Percentiles rank a stretch among this genome's conserved stretches.
Conservation (phyloP, 1,140 invertebrate species). For the Cyrtorhinus lividipennis region DNA sequence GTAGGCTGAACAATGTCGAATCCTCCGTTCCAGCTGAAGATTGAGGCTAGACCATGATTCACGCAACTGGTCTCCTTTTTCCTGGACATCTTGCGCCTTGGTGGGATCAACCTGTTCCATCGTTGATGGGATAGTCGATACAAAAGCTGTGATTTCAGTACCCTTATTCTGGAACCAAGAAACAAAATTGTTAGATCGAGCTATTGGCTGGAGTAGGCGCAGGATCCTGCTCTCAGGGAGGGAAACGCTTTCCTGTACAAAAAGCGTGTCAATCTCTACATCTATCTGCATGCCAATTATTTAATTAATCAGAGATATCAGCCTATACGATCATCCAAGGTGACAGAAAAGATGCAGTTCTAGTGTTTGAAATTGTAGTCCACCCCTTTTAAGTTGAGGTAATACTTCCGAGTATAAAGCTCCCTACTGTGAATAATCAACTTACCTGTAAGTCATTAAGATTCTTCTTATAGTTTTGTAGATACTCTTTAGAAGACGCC, state of each 20-base stretch:
- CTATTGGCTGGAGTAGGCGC: too few species aligned
- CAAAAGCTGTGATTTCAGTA: constrained; percentile 46
- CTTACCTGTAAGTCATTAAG: constrained; percentile 55
- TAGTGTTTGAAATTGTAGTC: too few species aligned
- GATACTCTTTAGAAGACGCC: constrained; percentile 54
- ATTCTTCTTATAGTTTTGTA: constrained; percentile 56
- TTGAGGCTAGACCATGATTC: constrained; percentile 50
- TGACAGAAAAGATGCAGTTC: too few species aligned
- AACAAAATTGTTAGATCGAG: too few species aligned
- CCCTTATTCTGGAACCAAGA: constrained; percentile 43
- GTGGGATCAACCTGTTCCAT: constrained; percentile 49
- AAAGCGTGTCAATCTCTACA: too few species aligned
- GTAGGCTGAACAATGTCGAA: constrained; percentile 39
- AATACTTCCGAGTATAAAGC: too few species aligned
- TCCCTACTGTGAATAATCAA: background rate
- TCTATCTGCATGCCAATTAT: too few species aligned
- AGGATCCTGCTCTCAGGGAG: too few species aligned
- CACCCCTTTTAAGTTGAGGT: too few species aligned
- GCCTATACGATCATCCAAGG: too few species aligned
- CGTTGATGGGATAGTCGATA: constrained; percentile 45
- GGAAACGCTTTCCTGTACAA: too few species aligned
- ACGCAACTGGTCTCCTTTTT: constrained; percentile 43
- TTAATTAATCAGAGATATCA: too few species aligned
- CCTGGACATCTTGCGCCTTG: constrained; percentile 43
- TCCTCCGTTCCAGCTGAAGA: constrained; percentile 43